These are phyloP conservation scores for Drosophila engyochracea DNA, from an alignment of 2,888 invertebrate genomes.

Conservation along the genomic window DNA sequence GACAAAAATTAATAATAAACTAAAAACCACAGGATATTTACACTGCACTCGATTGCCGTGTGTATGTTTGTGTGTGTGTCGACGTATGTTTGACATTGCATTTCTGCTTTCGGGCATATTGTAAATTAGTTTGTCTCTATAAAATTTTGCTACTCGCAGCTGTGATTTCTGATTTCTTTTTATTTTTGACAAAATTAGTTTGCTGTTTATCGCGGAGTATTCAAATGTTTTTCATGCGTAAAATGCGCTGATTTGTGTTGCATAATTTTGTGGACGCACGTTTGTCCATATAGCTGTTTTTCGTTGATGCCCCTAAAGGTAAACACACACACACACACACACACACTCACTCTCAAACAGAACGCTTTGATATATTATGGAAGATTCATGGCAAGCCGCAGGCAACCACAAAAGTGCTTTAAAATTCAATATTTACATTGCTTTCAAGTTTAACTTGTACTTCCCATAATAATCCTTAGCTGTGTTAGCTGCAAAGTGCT, in stretches of 20 bases:
- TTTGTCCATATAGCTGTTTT: conserved; percentile 56
- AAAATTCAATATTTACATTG: conserved; percentile 27
- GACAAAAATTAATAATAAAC: conserved; percentile 81
- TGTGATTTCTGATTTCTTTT: conserved; percentile 13
- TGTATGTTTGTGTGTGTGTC: conserved; percentile 10
- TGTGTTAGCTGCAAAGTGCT: neutral
- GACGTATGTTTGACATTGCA: conserved; percentile 29
- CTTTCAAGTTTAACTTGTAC: conserved; percentile 3
- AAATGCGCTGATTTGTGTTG: conserved; percentile 69
- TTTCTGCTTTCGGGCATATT: conserved; percentile 49
- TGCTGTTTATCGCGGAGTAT: conserved; percentile 62
- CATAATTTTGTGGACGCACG: conserved; percentile 55
- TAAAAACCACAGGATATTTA: conserved; percentile 80
- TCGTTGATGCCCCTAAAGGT: conserved; percentile 36
- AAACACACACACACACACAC: conserved; percentile 22
- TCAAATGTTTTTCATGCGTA: conserved; percentile 62
- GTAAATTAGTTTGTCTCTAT: conserved; percentile 66
- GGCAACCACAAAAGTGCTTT: conserved; percentile 27
- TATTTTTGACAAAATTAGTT: conserved; percentile 59
- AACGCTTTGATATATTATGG: conserved; percentile 48
- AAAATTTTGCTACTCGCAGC: conserved; percentile 20
- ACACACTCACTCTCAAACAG: neutral
- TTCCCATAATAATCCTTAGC: neutral
- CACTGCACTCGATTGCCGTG: conserved; percentile 67
- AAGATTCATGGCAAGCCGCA: conserved; percentile 26